These are phyloP conservation scores for Hirtodrosophila histrioides DNA, from an alignment of 2,888 invertebrate species.

Conservation along the genomic window DNA sequence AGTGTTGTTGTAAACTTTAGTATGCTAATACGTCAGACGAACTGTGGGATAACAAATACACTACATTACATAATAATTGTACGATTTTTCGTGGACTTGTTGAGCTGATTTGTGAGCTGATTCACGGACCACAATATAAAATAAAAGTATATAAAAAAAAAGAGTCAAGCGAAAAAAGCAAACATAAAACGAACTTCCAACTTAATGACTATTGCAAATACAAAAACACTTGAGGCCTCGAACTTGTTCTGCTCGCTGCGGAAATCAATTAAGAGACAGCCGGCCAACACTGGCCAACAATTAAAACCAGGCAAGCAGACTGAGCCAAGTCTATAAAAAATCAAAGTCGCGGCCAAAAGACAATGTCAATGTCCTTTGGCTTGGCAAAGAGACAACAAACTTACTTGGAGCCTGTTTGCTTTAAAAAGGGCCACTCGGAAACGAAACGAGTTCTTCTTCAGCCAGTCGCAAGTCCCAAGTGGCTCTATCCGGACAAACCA, in stretches of 20 bases:
- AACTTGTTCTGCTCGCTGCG: slow-evolving; percentile 57
- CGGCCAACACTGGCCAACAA: slow-evolving; percentile 5
- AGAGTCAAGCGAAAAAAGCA: background rate
- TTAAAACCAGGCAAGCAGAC: slow-evolving; percentile 1
- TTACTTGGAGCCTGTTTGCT: no score
- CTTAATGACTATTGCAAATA: slow-evolving; percentile 26
- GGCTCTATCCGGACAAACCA: background rate
- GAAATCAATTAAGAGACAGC: slow-evolving; percentile 49
- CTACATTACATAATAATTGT: slow-evolving; percentile 45
- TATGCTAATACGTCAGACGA: slow-evolving; percentile 44
- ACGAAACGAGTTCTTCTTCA: slow-evolving; percentile 25
- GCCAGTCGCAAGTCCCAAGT: slow-evolving; percentile 1
- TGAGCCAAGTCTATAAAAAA: slow-evolving; percentile 38
- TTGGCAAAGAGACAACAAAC: background rate
- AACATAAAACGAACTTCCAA: slow-evolving; percentile 16
- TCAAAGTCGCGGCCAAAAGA: slow-evolving; percentile 38
- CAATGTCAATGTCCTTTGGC: slow-evolving; percentile 60
- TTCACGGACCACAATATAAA: background rate
- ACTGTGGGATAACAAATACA: slow-evolving; percentile 30
- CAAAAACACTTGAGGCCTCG: slow-evolving; percentile 18
- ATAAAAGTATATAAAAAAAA: slow-evolving; percentile 10
- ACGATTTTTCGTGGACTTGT: slow-evolving; percentile 2
- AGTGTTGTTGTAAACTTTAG: slow-evolving; percentile 20
- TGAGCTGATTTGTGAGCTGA: slow-evolving; percentile 2
- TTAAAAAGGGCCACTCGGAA: background rate